phyloP scores from a whole-genome alignment of 2,113 vertebrate genomes.

The Crotalus helleri region DNA sequence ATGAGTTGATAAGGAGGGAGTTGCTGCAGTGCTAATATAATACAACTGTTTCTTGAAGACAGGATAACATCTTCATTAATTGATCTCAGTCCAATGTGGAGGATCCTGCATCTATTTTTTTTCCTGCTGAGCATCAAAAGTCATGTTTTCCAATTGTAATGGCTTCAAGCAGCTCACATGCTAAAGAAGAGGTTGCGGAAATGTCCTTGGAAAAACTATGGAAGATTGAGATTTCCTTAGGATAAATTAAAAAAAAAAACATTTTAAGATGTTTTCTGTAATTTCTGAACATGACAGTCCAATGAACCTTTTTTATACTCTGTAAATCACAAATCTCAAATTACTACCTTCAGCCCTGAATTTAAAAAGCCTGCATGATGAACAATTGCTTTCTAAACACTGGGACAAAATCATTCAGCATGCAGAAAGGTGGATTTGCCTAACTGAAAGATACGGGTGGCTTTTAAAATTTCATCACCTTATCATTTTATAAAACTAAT shows the following conservation, averaged over 20 bases:
- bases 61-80: background rate
- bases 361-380: background rate
- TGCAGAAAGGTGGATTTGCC: background rate
- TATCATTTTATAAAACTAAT: slow-evolving; percentile 14
- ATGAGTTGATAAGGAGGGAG: background rate
- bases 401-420: background rate
- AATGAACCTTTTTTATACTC: background rate
- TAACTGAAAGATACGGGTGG: background rate
- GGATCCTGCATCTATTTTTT: background rate
- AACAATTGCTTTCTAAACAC: background rate
- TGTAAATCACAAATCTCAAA: background rate
- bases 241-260: background rate
- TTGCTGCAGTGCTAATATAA: background rate
- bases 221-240: background rate
- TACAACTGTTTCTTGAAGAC: background rate
- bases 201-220: background rate
- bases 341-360: background rate
- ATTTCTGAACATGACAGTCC: background rate
- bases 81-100: background rate
- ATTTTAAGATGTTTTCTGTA: background rate
- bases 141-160: background rate
- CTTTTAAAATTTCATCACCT: slow-evolving; percentile 4
- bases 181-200: background rate
- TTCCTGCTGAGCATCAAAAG: background rate
- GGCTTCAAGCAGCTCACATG: background rate